Evolutionary conservation across 1,140 invertebrate genomes (phyloP).

Genomic region (Atopsyche davidsoni): DNA sequence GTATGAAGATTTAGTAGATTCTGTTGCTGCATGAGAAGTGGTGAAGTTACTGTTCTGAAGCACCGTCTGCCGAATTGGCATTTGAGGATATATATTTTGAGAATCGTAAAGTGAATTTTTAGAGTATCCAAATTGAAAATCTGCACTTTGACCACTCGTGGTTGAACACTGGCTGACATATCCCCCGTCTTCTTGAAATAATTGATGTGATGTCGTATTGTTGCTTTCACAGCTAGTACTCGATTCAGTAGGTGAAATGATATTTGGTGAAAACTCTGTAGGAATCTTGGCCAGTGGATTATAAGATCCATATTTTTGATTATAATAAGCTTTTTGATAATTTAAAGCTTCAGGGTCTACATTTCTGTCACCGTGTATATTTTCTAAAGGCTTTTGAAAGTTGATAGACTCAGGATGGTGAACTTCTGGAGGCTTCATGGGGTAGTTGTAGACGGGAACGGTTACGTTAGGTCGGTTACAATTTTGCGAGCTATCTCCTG

Average conservation of each 20-base stretch:
- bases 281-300: conserved; percentile 36
- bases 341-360: conserved; percentile 28
- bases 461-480: conserved; percentile 9
- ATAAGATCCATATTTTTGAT: conserved; percentile 26
- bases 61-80: neutral
- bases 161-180: conserved; percentile 47
- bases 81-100: conserved; percentile 4
- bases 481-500: conserved; percentile 8
- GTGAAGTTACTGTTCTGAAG: no score
- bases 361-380: conserved; percentile 10
- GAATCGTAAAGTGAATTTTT: no score
- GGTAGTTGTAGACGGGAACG: conserved; percentile 10
- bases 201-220: conserved; percentile 32
- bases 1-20: neutral
- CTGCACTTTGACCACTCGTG: conserved; percentile 42
- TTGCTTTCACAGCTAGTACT: conserved; percentile 41
- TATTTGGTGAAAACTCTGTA: conserved; percentile 42
- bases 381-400: conserved; percentile 18
- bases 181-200: conserved; percentile 43
- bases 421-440: conserved; percentile 18
- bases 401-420: conserved; percentile 9
- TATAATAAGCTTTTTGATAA: conserved; percentile 38
- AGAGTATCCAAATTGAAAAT: conserved; percentile 26
- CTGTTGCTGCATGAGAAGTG: no score
- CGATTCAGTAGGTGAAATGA: conserved; percentile 44